Evolutionary conservation across 2,113 vertebrate genomes (phyloP), one percentile per base, ranked within the genome.

Genomic region (Mola mola): DNA sequence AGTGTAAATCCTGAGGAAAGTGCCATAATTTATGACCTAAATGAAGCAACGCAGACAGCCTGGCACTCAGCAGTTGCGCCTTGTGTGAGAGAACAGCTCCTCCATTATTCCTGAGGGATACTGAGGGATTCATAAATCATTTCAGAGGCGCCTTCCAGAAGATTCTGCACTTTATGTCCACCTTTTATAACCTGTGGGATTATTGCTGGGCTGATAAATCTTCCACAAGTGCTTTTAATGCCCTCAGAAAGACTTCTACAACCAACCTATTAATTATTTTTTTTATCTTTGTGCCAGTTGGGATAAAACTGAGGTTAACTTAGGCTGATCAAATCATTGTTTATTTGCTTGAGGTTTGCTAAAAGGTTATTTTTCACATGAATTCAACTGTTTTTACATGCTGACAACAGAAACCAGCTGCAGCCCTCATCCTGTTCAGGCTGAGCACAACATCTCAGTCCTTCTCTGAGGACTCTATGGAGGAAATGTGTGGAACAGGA

Each of bases 21-120:
- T 41, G 66, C 62, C 11, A 22, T 60, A 68, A 84, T 80, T 80
- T 80, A 47, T 48, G 29, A 50, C 40, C 62, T 64, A 68, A 69
- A 75, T 61, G 65, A 66, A 70, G 71, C 34, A 70, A 59, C 43
- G 60, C 65, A 53, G 63, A 63, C 65, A 53, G 63, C 66, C 72
- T 73, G 61, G 66, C 51, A 34, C 75, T 79, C 47, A 62, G 52
- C 37, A 72, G 77, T 52, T 61, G 71, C 55, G 44, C 72, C 40
- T 68, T 68, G 58, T 64, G 58, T 42, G 38, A 12, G 52, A 13
- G 43, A 84, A 75, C 63, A 81, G 37, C 33, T 55, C 31, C 49
- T 42, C 48, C 43, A 55, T 80, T 82, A 69, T 72, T 78, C 51
- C 46, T 60, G 19, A 17, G 12, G 5, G 26, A 65, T 19, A 29